Percentiles rank a stretch among this genome's conserved stretches.
Evolutionary conservation across 2,113 vertebrate genomes (phyloP).

Genomic region (Cervus canadensis): DNA sequence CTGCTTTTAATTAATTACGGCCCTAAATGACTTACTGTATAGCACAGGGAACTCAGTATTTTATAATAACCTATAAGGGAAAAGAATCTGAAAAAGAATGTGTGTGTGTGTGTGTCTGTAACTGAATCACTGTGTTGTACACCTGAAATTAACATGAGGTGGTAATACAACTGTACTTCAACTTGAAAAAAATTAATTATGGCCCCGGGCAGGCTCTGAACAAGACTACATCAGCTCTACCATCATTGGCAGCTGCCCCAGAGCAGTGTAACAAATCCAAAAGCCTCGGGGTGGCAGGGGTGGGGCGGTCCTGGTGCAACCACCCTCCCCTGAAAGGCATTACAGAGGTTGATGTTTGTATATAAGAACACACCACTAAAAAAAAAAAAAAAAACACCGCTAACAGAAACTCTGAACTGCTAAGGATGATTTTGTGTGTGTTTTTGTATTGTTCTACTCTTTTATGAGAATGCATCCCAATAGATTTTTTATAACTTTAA

Average conservation of each 20-base stretch:
- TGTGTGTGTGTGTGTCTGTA: background rate
- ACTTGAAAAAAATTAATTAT: background rate
- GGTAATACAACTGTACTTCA: background rate
- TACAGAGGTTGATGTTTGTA: background rate
- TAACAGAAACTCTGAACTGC: background rate
- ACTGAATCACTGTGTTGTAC: background rate
- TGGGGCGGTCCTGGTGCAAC: background rate
- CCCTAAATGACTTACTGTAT: background rate
- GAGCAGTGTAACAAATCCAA: background rate
- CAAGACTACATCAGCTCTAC: background rate
- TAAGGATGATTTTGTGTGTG: background rate
- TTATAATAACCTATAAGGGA: background rate
- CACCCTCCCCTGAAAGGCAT: background rate
- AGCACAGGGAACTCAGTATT: background rate
- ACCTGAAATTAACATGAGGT: background rate
- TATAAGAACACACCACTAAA: background rate
- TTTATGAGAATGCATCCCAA: background rate
- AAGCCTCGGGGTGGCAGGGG: background rate
- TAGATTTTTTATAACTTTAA: background rate
- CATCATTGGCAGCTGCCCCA: background rate
- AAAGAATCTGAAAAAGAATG: background rate
- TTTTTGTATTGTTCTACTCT: background rate
- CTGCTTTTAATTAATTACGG: background rate
- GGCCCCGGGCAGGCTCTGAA: background rate
- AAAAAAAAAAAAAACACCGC: too few relatives aligned